A percentile compares a stretch with the other conserved stretches of the same genome.
phyloP scores from a whole-genome alignment of 2,888 invertebrate genomes.

The Anthrax anthrax region DNA sequence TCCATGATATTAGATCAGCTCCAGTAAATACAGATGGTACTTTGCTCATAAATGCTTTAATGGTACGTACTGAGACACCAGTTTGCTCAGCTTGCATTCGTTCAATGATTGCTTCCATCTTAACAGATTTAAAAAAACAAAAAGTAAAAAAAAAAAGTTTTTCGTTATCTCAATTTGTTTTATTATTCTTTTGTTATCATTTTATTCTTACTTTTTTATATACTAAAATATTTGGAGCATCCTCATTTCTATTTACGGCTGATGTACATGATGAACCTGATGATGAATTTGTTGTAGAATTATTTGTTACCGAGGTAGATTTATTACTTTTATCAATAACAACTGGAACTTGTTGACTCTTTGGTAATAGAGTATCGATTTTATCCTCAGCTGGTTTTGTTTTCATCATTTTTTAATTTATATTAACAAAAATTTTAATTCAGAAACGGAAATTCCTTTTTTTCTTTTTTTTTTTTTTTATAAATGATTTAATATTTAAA shows the following conservation, averaged over 20 bases:
- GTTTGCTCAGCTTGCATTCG: constrained; percentile 89
- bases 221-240: constrained; percentile 76
- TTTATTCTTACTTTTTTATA: constrained; percentile 59
- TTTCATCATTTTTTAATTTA: neutral
- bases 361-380: too few species aligned
- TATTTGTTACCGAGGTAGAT: neutral
- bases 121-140: constrained; percentile 17
- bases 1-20: constrained; percentile 86
- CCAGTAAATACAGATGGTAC: constrained; percentile 89
- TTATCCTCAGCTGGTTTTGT: neutral
- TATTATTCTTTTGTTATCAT: neutral
- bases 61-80: constrained; percentile 92
- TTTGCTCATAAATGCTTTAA: constrained; percentile 98
- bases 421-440: too few species aligned
- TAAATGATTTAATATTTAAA: too few species aligned
- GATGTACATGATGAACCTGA: too few species aligned
- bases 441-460: too few species aligned
- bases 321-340: neutral
- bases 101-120: constrained; percentile 94
- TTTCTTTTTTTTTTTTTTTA: too few species aligned
- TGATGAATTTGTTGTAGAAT: too few species aligned
- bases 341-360: too few species aligned
- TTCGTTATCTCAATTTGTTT: neutral
- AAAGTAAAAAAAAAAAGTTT: neutral
- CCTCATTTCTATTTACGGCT: constrained; percentile 37